Evolutionary conservation across 2,888 invertebrate species (phyloP).

Genomic region (Camptogramma bilineatum): DNA sequence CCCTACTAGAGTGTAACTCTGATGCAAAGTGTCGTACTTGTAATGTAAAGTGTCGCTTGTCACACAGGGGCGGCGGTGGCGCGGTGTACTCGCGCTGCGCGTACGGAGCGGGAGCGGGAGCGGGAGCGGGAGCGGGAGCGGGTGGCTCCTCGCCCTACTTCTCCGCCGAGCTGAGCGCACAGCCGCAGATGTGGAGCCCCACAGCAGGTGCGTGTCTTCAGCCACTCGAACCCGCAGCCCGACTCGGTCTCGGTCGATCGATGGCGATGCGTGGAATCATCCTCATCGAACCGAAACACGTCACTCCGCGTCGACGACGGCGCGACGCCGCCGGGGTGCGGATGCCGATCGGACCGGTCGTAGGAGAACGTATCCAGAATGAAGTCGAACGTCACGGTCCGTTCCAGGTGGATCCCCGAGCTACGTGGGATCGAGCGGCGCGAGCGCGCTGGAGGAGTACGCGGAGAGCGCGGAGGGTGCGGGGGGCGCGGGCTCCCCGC

Average conservation of each 20-base stretch:
- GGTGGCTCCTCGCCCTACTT: constrained; percentile 69
- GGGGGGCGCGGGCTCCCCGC: constrained; percentile 65
- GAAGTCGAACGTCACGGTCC: background rate
- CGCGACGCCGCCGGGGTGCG: background rate
- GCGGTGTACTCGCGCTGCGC: constrained; percentile 67
- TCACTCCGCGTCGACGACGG: background rate
- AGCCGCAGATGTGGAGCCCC: constrained; percentile 69
- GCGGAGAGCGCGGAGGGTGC: constrained; percentile 41
- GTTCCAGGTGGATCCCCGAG: constrained; percentile 67
- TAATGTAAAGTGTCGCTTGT: background rate
- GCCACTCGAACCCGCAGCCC: background rate
- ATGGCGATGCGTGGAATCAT: too few species aligned
- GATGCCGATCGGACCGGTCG: background rate
- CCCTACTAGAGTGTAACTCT: too few species aligned
- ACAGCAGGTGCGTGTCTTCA: constrained; percentile 56
- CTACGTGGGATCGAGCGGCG: constrained; percentile 54
- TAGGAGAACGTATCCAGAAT: background rate
- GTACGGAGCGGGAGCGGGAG: constrained; percentile 59
- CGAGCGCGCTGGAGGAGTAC: constrained; percentile 61
- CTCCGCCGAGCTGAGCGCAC: constrained; percentile 59
- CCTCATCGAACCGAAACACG: too few species aligned
- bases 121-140: constrained; percentile 48
- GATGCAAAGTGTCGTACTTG: too few species aligned
- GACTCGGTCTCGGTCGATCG: too few species aligned
- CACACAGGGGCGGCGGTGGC: constrained; percentile 45